These are phyloP conservation scores for Lerema accius DNA, from an alignment of 1,140 invertebrate species.

Conservation along the genomic window DNA sequence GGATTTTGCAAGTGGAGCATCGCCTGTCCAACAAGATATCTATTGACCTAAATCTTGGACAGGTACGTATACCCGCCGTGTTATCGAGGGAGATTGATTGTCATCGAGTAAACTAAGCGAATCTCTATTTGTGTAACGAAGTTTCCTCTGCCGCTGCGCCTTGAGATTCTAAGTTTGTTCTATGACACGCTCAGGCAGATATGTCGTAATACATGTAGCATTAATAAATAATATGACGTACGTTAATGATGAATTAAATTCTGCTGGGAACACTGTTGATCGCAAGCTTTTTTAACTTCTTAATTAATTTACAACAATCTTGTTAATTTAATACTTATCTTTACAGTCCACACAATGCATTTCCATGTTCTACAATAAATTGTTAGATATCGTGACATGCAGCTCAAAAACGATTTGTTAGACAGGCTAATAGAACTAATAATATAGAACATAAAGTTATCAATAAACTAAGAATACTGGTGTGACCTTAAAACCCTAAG, in stretches of 20 bases:
- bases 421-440: background rate
- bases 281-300: no score
- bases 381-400: conserved; percentile 22
- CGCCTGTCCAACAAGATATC: conserved; percentile 30
- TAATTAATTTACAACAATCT: conserved; percentile 2
- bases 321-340: conserved; percentile 3
- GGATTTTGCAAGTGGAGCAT: conserved; percentile 26
- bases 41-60: conserved; percentile 32
- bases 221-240: no score
- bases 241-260: no score
- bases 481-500: no score
- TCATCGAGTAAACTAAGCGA: conserved; percentile 29
- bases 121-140: conserved; percentile 22
- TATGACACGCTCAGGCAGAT: background rate
- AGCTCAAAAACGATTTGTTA: background rate
- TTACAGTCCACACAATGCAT: conserved; percentile 48
- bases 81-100: conserved; percentile 25
- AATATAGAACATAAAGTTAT: background rate
- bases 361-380: conserved; percentile 37
- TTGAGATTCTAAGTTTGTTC: background rate
- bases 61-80: conserved; percentile 25
- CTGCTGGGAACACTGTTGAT: no score
- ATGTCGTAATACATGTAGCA: no score
- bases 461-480: no score
- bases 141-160: conserved; percentile 5